These are phyloP conservation scores for Trachelus tabidus DNA, from an alignment of 2,888 invertebrate species.

Conservation along the genomic window DNA sequence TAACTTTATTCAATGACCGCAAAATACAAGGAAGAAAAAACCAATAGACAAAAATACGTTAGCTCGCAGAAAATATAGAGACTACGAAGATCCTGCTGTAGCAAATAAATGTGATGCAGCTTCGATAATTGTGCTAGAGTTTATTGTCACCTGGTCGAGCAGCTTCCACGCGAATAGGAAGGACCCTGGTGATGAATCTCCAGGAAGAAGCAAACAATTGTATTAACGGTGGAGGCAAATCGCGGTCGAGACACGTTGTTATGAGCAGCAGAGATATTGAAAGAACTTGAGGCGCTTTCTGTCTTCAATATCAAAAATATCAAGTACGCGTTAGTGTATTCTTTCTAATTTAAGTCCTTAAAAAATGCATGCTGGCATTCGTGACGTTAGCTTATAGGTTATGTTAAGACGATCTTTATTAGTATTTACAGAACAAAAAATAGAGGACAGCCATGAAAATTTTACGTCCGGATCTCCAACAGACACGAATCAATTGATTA, in stretches of 20 bases:
- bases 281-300: background rate
- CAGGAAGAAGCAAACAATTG: background rate
- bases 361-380: background rate
- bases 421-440: slow-evolving; percentile 44
- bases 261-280: background rate
- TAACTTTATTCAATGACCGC: background rate
- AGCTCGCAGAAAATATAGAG: background rate
- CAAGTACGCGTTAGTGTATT: background rate
- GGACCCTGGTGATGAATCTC: background rate
- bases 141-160: background rate
- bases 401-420: slow-evolving; percentile 33
- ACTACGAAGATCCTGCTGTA: background rate
- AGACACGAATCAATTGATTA: background rate
- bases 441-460: background rate
- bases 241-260: background rate
- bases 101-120: background rate
- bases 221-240: background rate
- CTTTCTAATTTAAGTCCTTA: background rate
- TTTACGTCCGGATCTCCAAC: background rate
- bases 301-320: background rate
- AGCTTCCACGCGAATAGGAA: background rate
- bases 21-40: background rate
- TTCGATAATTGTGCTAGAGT: background rate
- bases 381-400: slow-evolving; percentile 29
- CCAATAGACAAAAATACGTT: background rate